Evolutionary conservation across 2,113 vertebrate species (phyloP).

Genomic region (Oriolus oriolus): DNA sequence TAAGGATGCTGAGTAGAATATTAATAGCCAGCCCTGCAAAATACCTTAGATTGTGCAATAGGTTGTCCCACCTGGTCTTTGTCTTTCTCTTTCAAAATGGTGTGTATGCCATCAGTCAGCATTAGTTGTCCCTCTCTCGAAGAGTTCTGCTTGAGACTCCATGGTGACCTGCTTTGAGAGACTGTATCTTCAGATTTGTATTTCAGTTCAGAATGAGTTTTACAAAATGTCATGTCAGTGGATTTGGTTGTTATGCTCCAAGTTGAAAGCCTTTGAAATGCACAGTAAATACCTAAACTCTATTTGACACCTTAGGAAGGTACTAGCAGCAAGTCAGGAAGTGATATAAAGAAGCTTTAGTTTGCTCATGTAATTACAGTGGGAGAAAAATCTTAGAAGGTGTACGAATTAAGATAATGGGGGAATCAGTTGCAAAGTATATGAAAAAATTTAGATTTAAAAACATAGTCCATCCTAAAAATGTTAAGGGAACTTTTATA

Average conservation of each 20-base stretch:
- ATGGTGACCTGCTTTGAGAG: not conserved
- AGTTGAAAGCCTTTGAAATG: not conserved
- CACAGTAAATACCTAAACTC: not conserved
- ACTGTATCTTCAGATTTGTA: not conserved
- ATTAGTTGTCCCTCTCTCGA: accelerated
- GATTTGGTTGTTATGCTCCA: not conserved
- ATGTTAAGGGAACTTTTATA: not conserved
- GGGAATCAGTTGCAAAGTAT: not conserved
- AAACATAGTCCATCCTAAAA: not conserved
- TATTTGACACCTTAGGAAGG: not conserved
- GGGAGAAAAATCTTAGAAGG: not conserved
- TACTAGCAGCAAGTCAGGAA: not conserved
- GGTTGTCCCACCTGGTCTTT: not conserved
- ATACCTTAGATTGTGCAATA: not conserved
- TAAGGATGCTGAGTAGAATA: not conserved
- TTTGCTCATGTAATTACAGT: not conserved
- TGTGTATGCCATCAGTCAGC: not conserved
- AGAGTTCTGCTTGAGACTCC: not conserved
- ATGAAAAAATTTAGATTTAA: not conserved
- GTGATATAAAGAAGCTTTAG: not conserved
- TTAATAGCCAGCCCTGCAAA: not conserved
- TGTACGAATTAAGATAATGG: not conserved
- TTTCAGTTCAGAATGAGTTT: not conserved
- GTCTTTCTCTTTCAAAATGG: not conserved
- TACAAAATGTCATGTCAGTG: not conserved